A percentile compares a stretch with the other conserved stretches of the same genome.
Evolutionary conservation across 2,113 vertebrate species (phyloP).

Genomic region (Oceanites oceanicus): DNA sequence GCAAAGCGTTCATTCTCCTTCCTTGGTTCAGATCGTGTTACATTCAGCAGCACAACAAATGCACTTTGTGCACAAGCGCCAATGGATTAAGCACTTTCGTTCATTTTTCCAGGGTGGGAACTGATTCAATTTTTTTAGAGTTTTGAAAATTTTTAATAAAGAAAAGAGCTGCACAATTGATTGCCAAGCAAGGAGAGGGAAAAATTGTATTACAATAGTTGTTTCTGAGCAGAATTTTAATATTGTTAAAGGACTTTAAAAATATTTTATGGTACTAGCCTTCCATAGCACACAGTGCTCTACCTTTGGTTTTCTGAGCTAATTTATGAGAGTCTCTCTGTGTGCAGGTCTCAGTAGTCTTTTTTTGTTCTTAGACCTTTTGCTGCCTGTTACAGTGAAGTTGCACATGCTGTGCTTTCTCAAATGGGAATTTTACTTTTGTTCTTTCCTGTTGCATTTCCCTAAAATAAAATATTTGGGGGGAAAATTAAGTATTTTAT

Average conservation of each 20-base stretch:
- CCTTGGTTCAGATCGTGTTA: slow-evolving; percentile 45
- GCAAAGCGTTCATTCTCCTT: slow-evolving; percentile 50
- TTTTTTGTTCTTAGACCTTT: slow-evolving; percentile 48
- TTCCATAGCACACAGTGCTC: neutral
- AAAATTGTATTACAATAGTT: neutral
- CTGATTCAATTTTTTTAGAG: neutral
- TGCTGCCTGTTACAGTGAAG: slow-evolving; percentile 6
- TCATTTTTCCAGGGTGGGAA: slow-evolving; percentile 43
- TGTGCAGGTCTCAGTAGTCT: slow-evolving; percentile 25
- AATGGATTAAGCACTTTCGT: slow-evolving; percentile 24
- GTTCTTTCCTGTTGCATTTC: slow-evolving; percentile 49
- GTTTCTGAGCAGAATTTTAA: slow-evolving; percentile 37
- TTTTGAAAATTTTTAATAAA: slow-evolving; percentile 28
- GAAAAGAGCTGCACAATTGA: neutral
- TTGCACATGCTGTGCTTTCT: slow-evolving; percentile 38
- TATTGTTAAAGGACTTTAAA: neutral
- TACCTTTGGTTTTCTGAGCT: slow-evolving; percentile 38
- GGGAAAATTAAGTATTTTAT: neutral
- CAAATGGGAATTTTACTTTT: slow-evolving; percentile 15
- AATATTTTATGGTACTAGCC: neutral
- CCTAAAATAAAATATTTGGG: neutral
- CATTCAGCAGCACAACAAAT: slow-evolving; percentile 65
- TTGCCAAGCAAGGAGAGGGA: neutral
- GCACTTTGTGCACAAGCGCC: slow-evolving; percentile 57
- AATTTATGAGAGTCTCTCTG: slow-evolving; percentile 36